Base-by-base conservation (phyloP, 2,888 invertebrate genomes). In the Pharmacophagus antenor region DNA sequence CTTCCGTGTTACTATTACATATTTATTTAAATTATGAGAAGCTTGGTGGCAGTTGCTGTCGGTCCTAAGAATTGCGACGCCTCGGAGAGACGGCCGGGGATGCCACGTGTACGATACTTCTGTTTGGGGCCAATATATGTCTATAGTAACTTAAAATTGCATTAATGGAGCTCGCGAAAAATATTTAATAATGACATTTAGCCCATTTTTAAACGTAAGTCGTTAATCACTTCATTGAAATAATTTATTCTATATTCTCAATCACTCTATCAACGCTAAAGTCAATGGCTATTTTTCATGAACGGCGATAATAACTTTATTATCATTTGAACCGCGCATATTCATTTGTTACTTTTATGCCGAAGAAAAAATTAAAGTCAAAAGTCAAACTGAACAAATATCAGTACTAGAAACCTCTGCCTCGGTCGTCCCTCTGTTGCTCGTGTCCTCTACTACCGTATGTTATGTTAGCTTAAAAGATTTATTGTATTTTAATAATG, bases 401-500 rank as follows among this genome's bases (percentile, higher is more conserved):
- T 42, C 27, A 37, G 37, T 18, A 48, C 18, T 23, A 21, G 17
- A 21, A 27, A 17, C 27, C 23, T 46, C 41, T 46, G 51, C 55
- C 57, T 61, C 58, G 60, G 56, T 58, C 58, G 56, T 54, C 59
- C 64, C 63, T 66, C 62, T 17, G 18, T 18, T 58, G 57, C 59
- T 46, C 59, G 41, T 52, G 51, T 71, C 74, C 73, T 80, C 74
- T 72, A 77, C 72, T 79, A 82, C 78, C 81, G 76, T 83, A 77
- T 76, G 76, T 82, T 86, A 82, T 82, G 85, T 86, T 84, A 80
- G 83, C 82, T 83, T 82, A 78, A 78, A 82, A 83, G 78, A 79
- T 82, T 76, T 80, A 85, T 81, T 86, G 77, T 85, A 85, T 87
- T 85, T 85, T 81, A 82, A 73, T 74, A 69, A 77, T 80, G 77